Evolutionary conservation across 1,140 invertebrate genomes (phyloP).

Genomic region (Mycetomoellerius zeteki): DNA sequence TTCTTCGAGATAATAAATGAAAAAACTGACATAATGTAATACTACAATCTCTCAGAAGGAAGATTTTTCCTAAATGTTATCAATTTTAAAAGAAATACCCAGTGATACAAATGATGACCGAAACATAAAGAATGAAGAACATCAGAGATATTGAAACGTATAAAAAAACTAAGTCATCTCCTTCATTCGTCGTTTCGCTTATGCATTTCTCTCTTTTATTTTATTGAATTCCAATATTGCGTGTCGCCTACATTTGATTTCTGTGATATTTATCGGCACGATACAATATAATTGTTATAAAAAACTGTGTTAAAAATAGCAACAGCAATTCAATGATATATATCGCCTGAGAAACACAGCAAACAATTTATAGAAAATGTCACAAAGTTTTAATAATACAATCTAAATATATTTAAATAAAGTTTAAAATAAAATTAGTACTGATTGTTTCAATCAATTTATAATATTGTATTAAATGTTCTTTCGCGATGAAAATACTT

Average conservation of each 20-base stretch:
- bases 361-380: neutral
- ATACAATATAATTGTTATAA: constrained; percentile 14
- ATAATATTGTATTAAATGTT: constrained; percentile 9
- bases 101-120: no score
- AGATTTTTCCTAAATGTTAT: neutral
- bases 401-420: neutral
- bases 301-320: neutral
- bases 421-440: constrained; percentile 4
- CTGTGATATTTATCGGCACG: constrained; percentile 45
- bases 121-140: neutral
- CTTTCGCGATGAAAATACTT: neutral
- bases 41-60: neutral
- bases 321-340: neutral
- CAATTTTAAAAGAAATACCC: neutral
- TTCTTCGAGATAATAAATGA: neutral
- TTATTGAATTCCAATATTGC: constrained; percentile 69
- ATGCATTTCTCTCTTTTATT: constrained; percentile 37
- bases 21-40: neutral
- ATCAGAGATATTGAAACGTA: constrained; percentile 44
- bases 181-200: constrained; percentile 8
- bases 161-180: constrained; percentile 38
- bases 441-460: neutral
- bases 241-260: constrained; percentile 37
- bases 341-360: neutral
- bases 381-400: neutral